These are phyloP conservation scores for Numida meleagris DNA, from an alignment of 2,113 vertebrate species.

Conservation along the genomic window DNA sequence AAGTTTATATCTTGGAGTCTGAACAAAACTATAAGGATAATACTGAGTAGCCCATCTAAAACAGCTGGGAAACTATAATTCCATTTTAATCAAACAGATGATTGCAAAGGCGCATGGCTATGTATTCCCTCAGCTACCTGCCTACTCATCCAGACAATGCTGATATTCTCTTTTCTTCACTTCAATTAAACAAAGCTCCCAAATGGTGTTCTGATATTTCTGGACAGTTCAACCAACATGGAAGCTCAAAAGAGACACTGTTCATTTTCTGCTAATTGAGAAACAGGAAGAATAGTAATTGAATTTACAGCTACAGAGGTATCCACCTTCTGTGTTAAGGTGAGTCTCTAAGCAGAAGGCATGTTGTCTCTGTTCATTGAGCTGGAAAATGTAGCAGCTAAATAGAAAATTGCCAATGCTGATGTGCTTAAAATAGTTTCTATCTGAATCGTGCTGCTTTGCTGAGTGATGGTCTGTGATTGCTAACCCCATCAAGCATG, in stretches of 20 bases:
- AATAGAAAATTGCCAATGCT: not conserved
- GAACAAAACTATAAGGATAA: not conserved
- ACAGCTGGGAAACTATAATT: not conserved
- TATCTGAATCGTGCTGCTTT: not conserved
- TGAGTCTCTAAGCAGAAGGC: not conserved
- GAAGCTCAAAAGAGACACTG: not conserved
- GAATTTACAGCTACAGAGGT: not conserved
- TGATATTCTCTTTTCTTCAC: not conserved
- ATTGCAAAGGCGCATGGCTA: not conserved
- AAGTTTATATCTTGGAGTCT: not conserved
- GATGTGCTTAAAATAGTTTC: not conserved
- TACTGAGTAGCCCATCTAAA: not conserved
- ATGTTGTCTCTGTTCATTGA: not conserved
- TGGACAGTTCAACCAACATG: not conserved
- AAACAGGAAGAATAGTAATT: not conserved
- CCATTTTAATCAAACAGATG: not conserved
- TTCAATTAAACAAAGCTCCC: not conserved
- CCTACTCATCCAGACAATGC: not conserved
- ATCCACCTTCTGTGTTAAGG: not conserved
- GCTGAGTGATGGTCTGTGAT: not conserved
- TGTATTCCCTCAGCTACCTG: not conserved
- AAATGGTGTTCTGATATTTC: not conserved
- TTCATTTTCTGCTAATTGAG: not conserved
- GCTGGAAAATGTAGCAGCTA: constrained; percentile 13
- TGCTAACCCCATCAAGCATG: not conserved